Percentiles rank a stretch among this genome's conserved stretches.
phyloP scores from a whole-genome alignment of 2,888 invertebrate genomes.

The Phymatocera aterrima region DNA sequence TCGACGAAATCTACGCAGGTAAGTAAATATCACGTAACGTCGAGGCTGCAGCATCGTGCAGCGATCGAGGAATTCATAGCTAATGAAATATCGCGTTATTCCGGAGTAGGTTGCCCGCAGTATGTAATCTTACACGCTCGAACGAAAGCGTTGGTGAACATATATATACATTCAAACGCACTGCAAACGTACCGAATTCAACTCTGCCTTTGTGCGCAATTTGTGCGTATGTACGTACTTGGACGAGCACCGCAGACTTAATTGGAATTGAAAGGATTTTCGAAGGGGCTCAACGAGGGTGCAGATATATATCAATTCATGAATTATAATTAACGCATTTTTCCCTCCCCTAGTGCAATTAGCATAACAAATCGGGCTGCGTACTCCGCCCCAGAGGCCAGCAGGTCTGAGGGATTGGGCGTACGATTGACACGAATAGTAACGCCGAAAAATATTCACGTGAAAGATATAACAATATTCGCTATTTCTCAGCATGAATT shows the following conservation, averaged over 20 bases:
- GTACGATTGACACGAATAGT: not conserved
- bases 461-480: too few relatives aligned
- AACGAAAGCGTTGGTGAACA: too few relatives aligned
- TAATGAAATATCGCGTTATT: too few relatives aligned
- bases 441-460: too few relatives aligned
- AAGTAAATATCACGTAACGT: too few relatives aligned
- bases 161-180: too few relatives aligned
- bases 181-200: not conserved
- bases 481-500: too few relatives aligned
- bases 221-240: not conserved
- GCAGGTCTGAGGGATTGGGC: not conserved
- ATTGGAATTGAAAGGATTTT: conserved; percentile 33
- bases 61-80: too few relatives aligned
- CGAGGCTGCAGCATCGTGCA: too few relatives aligned
- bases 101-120: too few relatives aligned
- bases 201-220: not conserved
- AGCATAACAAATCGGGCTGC: conserved; percentile 22
- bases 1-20: not conserved
- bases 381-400: not conserved
- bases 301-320: conserved; percentile 21
- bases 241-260: conserved; percentile 2
- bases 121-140: too few relatives aligned
- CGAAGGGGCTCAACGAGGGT: conserved; percentile 1
- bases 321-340: conserved; percentile 29
- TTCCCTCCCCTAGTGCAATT: not conserved